Percentiles rank a stretch among this genome's conserved stretches.
Conservation (phyloP, 1,140 invertebrate genomes). For the Drosophila miranda region DNA sequence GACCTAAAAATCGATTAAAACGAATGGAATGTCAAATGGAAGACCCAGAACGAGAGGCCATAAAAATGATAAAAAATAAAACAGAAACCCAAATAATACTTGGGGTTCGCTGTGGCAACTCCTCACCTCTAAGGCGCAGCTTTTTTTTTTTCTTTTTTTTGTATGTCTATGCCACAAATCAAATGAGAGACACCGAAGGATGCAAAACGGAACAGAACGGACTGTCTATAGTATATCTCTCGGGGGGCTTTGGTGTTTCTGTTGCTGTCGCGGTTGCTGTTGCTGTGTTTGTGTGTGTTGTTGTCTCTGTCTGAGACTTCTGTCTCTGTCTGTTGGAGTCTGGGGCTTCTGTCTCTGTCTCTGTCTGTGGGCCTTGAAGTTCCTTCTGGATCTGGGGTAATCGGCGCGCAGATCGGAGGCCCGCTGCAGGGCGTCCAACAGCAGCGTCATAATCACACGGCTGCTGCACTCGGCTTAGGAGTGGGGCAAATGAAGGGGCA, state of each 20-base stretch:
- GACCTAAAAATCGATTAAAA: conserved; percentile 73
- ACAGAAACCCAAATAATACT: conserved; percentile 55
- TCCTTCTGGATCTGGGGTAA: conserved; percentile 19
- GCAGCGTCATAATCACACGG: conserved; percentile 79
- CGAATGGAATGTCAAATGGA: conserved; percentile 69
- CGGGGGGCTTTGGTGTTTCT: conserved; percentile 3
- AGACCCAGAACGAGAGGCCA: conserved; percentile 44
- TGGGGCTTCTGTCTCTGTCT: conserved; percentile 10
- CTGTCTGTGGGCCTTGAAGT: conserved; percentile 22
- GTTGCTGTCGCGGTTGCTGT: neutral
- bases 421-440: conserved; percentile 75
- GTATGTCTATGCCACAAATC: conserved; percentile 77
- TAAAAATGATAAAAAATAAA: conserved; percentile 65
- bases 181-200: conserved; percentile 53
- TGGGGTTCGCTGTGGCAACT: conserved; percentile 15
- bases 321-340: conserved; percentile 1
- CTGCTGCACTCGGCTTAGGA: conserved; percentile 51
- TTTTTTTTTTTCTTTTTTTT: neutral
- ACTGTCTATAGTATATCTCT: conserved; percentile 22
- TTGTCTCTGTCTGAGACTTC: conserved; percentile 12
- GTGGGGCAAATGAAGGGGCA: conserved; percentile 22
- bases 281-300: neutral
- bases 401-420: conserved; percentile 25
- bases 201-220: conserved; percentile 46
- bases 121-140: conserved; percentile 23